These are phyloP conservation scores for Dryobotodes eremita DNA, from an alignment of 2,888 invertebrate species.

Conservation along the genomic window DNA sequence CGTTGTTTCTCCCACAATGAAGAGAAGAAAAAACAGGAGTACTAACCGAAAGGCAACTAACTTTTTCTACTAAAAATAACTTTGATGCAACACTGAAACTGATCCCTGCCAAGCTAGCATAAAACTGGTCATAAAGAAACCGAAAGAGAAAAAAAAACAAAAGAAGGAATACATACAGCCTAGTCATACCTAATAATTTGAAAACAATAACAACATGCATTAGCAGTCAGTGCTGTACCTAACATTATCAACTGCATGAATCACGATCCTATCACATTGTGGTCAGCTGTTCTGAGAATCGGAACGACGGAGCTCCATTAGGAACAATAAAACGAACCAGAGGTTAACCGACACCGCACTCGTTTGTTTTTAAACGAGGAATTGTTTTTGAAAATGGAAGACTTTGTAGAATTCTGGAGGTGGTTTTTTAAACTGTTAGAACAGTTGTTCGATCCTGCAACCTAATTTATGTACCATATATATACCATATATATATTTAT, in stretches of 20 bases:
- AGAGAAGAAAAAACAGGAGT: neutral
- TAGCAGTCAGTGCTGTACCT: slow-evolving; percentile 42
- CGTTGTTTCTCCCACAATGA: neutral
- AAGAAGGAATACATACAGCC: neutral
- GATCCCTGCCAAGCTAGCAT: neutral
- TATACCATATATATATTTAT: too few relatives aligned
- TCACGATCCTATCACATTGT: slow-evolving; percentile 55
- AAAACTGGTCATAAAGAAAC: neutral
- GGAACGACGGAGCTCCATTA: slow-evolving; percentile 48
- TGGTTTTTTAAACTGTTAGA: neutral
- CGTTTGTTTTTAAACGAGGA: slow-evolving; percentile 29
- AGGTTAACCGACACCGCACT: slow-evolving; percentile 40
- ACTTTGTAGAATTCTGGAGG: slow-evolving; percentile 9
- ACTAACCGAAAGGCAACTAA: neutral
- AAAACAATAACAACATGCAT: slow-evolving; percentile 45
- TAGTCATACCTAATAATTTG: slow-evolving; percentile 17
- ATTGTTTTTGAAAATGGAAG: slow-evolving; percentile 26
- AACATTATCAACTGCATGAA: slow-evolving; percentile 56
- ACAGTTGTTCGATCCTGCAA: neutral
- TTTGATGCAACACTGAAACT: neutral
- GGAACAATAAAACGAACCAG: slow-evolving; percentile 47
- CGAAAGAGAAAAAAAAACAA: neutral
- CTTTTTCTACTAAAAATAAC: neutral
- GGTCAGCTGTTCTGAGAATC: slow-evolving; percentile 53
- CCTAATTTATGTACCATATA: too few relatives aligned